Base-by-base conservation (phyloP, 2,888 invertebrate species). In the Steinernema hermaphroditum region DNA sequence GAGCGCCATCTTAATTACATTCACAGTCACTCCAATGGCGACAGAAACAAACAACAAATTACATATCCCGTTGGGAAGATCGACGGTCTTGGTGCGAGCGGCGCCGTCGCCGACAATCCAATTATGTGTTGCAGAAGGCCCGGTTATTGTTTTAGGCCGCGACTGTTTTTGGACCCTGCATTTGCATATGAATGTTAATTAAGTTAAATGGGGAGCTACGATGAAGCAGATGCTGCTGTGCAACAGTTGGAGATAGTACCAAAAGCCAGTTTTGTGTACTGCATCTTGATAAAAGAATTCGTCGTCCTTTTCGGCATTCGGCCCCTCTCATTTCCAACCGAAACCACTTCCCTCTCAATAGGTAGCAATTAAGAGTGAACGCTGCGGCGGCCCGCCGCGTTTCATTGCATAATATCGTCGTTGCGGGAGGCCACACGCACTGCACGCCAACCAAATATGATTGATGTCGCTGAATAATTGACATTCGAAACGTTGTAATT, bases 401-500 rank as follows among this genome's bases (percentile, higher is more conserved):
- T 54, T 54, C 24, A 54, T 54, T 54, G 54, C 54, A 54, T 54
- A 54, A 54, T 54, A 54, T 54, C 54, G 54, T 54, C 54, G 54
- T 16, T 22, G 24, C 27, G 54, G 27, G 27, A 24, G 54, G 54
- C 16, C 27, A 16, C 46, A 46, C 4, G 46, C 46, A 22, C 27
- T 54, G 27, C 54, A 27, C 54, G 27, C 14, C 9, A n/a, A 16
- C 46, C 22, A 54, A 54, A 54, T 54, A 54, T 54, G 54, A 54
- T 54, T 54, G 54, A 54, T 54, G 54, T 54, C 54, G 54, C 27
- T 54, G 54, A 54, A 54, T 54, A 54, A 54, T 54, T 54, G 54
- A 54, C 54, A 54, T 54, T 54, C 54, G 54, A 54, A 54, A 54
- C 54, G 54, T 54, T 54, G 49, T 54, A 54, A 54, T 54, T 54